Evolutionary conservation across 2,888 invertebrate genomes (phyloP), one percentile per base, ranked within the genome.

Genomic region (Salpingus planirostris): DNA sequence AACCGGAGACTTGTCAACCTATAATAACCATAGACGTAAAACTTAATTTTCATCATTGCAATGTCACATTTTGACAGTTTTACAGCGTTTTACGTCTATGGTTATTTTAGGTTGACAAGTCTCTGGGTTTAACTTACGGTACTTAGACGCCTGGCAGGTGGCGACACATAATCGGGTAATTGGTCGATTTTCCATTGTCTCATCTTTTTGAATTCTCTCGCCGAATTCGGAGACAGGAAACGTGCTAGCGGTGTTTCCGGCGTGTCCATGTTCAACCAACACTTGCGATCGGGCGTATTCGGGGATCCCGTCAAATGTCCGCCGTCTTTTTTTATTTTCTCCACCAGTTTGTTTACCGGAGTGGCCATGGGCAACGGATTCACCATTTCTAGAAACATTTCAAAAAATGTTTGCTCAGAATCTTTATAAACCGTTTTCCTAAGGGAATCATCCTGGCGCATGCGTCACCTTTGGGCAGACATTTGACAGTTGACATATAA

Each of bases 201-300:
- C 11, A 57, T 59, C 50, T 75, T 74, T 33, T 68, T 60, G 2
- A 71, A 64, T 5, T 57, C 54, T 0, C 69, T 67, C 1, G 71
- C 68, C 2, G 73, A 72, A 55, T 69, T 61, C 0, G 67, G 57
- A 14, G 55, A 55, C 21, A 71, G 61, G 31, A 67, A 59, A 18
- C 64, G 62, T 2, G 73, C 74, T 33, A 71, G 67, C 0, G 75
- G 74, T 5, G 71, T 70, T 2, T 71, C 69, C 0, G 76, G 76
- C 0, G 76, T 76, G 8, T 66, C 58, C 2, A 69, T 56, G 27
- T 47, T 33, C 23, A 37, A 60, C 59, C 7, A 39, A 11, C 24
- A 64, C 70, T 12, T 64, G 1, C 46, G 41, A 15, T 37, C 14
- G 15, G 32, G 24, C 13, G 42, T 33, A 15, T 45, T 36, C 2